A percentile compares a stretch with the other conserved stretches of the same genome.
These are phyloP conservation scores for Rhinichthys klamathensis DNA, from an alignment of 2,113 vertebrate species.

Conservation along the genomic window DNA sequence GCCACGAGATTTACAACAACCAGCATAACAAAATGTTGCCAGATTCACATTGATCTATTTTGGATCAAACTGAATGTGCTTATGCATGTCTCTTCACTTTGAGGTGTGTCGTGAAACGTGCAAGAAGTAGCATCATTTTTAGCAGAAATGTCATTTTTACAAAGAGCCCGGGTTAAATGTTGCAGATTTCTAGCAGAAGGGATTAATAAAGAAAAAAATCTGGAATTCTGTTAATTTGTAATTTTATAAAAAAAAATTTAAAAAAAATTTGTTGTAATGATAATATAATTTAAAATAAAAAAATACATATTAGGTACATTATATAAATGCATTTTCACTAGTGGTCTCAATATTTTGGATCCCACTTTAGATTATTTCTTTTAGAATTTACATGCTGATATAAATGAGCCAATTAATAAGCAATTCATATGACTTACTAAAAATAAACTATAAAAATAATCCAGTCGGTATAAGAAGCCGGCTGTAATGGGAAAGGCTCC, in stretches of 20 bases:
- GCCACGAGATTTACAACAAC: too few relatives aligned
- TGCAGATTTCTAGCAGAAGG: background rate
- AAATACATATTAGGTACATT: background rate
- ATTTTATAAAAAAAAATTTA: too few relatives aligned
- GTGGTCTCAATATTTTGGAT: background rate
- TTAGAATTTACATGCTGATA: background rate
- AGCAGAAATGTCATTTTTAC: background rate
- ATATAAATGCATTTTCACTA: background rate
- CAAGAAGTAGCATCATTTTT: background rate
- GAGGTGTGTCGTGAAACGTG: background rate
- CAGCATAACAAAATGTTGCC: too few relatives aligned
- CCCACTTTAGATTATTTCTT: background rate
- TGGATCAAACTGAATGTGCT: background rate
- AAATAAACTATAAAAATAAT: conserved; percentile 3
- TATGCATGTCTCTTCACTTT: background rate
- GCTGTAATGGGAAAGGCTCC: background rate
- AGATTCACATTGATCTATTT: background rate
- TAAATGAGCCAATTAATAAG: background rate
- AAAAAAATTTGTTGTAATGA: background rate
- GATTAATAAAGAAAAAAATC: background rate
- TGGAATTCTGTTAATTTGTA: background rate
- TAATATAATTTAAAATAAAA: background rate
- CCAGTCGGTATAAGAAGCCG: background rate
- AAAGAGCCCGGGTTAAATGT: background rate
- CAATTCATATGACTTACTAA: background rate